phyloP scores from a whole-genome alignment of 2,113 vertebrate genomes.

The Anser brachyrhynchus region DNA sequence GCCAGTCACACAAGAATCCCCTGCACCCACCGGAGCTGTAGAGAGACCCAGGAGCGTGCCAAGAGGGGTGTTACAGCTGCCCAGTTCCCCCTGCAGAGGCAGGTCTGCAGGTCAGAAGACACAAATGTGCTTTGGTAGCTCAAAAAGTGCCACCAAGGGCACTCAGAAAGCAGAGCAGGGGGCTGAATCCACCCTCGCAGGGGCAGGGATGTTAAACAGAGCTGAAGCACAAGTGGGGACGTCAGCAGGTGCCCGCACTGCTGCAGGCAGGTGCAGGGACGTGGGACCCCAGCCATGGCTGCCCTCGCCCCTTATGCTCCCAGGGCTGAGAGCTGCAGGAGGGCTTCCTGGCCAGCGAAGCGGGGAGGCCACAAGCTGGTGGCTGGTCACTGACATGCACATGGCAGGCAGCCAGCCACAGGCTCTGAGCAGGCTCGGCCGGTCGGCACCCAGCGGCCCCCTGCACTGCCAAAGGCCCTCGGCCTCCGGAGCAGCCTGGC shows the following conservation, averaged over 20 bases:
- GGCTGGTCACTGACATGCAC: fast-evolving
- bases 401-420: too few species aligned
- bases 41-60: neutral
- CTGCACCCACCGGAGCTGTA: neutral
- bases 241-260: neutral
- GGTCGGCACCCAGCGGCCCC: neutral
- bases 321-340: neutral
- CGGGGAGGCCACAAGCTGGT: neutral
- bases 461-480: neutral
- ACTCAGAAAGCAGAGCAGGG: neutral
- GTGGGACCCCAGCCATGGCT: neutral
- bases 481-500: neutral
- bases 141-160: neutral
- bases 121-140: neutral
- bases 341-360: neutral
- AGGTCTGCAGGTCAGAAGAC: neutral
- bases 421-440: neutral
- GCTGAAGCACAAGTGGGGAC: neutral
- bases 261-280: neutral
- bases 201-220: neutral
- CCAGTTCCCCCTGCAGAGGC: fast-evolving
- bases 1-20: neutral
- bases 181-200: neutral
- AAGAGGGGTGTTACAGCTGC: neutral
- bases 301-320: neutral